These are phyloP conservation scores for Chiloscyllium punctatum DNA, from an alignment of 2,797 vertebrate genomes.

Conservation along the genomic window DNA sequence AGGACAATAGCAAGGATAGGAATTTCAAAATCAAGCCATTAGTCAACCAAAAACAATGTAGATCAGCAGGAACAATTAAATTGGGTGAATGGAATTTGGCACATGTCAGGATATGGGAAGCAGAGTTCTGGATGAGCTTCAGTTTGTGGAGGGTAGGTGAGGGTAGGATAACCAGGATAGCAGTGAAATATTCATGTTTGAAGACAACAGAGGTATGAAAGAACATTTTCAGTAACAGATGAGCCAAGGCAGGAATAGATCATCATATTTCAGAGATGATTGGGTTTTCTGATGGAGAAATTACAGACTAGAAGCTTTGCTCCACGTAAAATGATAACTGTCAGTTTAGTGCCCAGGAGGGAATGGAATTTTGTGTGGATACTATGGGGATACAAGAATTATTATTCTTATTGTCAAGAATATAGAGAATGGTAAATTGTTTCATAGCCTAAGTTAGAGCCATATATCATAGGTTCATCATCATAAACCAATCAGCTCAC, in stretches of 20 bases:
- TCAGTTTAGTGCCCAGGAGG: neutral
- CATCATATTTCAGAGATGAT: neutral
- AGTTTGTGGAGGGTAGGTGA: neutral
- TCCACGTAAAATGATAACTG: neutral
- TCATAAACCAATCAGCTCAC: neutral
- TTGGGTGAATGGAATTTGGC: neutral
- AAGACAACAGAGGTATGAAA: neutral
- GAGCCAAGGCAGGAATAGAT: neutral
- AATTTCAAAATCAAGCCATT: neutral
- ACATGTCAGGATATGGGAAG: neutral
- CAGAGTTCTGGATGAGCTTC: neutral
- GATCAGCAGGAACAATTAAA: neutral
- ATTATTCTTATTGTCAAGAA: neutral
- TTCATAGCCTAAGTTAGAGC: neutral
- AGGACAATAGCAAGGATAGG: neutral
- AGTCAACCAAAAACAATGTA: neutral
- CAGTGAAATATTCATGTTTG: neutral
- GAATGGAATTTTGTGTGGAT: neutral
- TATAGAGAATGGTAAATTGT: neutral
- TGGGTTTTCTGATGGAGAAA: neutral
- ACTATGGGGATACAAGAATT: neutral
- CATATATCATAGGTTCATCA: neutral
- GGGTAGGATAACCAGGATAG: neutral
- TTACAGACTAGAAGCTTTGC: neutral
- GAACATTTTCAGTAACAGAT: neutral